Base-by-base conservation (phyloP, 2,113 vertebrate genomes). In the Morphnarchus princeps region DNA sequence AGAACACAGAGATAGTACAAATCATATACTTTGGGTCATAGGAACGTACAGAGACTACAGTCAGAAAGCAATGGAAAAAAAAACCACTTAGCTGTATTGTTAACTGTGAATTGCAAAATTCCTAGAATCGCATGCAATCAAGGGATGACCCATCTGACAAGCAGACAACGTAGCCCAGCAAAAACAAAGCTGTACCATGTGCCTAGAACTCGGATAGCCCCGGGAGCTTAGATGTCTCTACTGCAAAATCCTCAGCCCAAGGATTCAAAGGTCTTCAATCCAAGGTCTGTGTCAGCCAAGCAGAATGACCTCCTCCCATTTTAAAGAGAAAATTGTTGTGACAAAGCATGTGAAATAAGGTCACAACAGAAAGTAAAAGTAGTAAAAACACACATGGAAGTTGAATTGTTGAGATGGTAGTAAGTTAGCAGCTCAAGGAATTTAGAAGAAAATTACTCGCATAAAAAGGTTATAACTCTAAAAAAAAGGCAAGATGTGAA, bases 181-280 rank as follows among this genome's bases (percentile, higher is more conserved):
- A 13, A 74, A 80, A 58, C 1, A 45, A 36, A 65, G 42, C 32
- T 18, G 13, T 16, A 59, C 4, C 28, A 16, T 6, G 8, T 16
- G 8, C 18, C n/a, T 45, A 76, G 66, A 82, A 45, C 43, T 25
- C 31, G 34, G 36, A n/a, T 13, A 22, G 34, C 24, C 14, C 11
- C 54, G 31, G 24, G 24, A 82, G 10, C 78, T 82, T 43, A 31
- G 36, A 22, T 8, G 38, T n/a, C 78, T 34, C 54, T 38, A 10
- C 20, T 24, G 38, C n/a, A 62, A 82, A 85, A 79, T 7, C 45
- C 55, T 21, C 49, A 82, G 11, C 20, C 43, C 28, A 67, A 19
- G 10, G 38, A 58, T 24, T 31, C 2, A 12, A 16, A 2, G 0
- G 25, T 36, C 67, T 62, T 59, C 0, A 0, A 49, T 2, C 6